Evolutionary conservation across 2,888 invertebrate genomes (phyloP).

Genomic region (Hermaeophaga mercurialis): DNA sequence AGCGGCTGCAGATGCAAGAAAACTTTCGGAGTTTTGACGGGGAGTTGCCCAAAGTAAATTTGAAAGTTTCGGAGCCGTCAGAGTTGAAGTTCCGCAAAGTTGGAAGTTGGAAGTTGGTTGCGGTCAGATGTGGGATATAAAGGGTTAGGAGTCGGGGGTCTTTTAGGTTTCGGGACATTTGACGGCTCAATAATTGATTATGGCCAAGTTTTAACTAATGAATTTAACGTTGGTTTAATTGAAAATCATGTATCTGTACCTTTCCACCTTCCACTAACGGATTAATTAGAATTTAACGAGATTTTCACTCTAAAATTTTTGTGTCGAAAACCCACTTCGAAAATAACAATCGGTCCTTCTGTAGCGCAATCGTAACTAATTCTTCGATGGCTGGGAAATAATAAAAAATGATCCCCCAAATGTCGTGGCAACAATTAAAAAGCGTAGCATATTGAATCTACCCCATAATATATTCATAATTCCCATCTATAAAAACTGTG

Average conservation of each 20-base stretch:
- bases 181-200: slow-evolving; percentile 12
- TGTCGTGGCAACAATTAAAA: slow-evolving; percentile 20
- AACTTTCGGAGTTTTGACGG: slow-evolving; percentile 33
- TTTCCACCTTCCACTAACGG: no score
- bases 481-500: slow-evolving; percentile 27
- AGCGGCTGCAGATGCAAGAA: slow-evolving; percentile 36
- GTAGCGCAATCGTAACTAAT: not conserved
- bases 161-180: slow-evolving; percentile 2
- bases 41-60: slow-evolving; percentile 11
- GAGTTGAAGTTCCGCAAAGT: slow-evolving; percentile 18
- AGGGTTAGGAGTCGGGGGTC: not conserved
- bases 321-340: no score
- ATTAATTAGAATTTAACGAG: no score
- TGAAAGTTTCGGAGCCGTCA: slow-evolving; percentile 18
- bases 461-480: slow-evolving; percentile 32
- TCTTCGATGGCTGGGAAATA: not conserved
- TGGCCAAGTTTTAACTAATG: slow-evolving; percentile 5
- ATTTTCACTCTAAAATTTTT: no score
- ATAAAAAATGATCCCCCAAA: slow-evolving; percentile 17
- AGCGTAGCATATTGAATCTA: slow-evolving; percentile 24
- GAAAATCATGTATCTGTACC: no score
- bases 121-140: slow-evolving; percentile 2
- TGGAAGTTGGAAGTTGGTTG: slow-evolving; percentile 7
- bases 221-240: not conserved
- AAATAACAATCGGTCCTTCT: not conserved